phyloP scores from a whole-genome alignment of 2,888 invertebrate species.

The Epirrhoe tristata region DNA sequence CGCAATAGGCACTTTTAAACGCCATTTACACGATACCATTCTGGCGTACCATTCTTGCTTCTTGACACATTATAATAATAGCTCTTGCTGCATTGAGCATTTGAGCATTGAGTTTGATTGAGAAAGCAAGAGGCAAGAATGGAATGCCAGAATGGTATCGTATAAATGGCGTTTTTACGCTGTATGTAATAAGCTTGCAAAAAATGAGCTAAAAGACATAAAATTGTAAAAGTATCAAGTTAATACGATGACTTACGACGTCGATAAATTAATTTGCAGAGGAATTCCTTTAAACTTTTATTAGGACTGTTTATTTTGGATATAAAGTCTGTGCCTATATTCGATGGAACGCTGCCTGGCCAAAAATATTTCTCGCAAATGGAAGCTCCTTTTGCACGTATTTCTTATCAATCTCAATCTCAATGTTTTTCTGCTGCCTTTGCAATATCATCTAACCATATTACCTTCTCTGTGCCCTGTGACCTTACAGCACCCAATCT shows the following conservation, averaged over 20 bases:
- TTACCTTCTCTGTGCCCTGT: not conserved
- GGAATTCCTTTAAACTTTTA: not conserved
- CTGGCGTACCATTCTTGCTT: too few relatives aligned
- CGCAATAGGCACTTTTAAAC: not conserved
- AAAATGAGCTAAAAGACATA: not conserved
- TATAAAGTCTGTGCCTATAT: too few relatives aligned
- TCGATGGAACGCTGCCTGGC: too few relatives aligned
- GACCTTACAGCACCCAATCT: not conserved
- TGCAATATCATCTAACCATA: not conserved
- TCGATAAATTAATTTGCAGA: not conserved
- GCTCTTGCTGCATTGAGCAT: too few relatives aligned
- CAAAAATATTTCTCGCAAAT: too few relatives aligned
- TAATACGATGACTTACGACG: not conserved
- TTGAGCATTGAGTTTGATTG: too few relatives aligned
- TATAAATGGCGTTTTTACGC: too few relatives aligned
- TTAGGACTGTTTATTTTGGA: not conserved
- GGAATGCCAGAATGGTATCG: too few relatives aligned
- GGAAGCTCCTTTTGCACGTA: too few relatives aligned
- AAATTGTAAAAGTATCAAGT: not conserved
- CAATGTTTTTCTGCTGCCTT: not conserved
- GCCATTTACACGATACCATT: too few relatives aligned
- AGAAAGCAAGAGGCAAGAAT: too few relatives aligned
- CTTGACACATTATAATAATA: too few relatives aligned
- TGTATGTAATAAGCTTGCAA: not conserved
- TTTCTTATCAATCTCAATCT: not conserved